A percentile compares a stretch with the other conserved stretches of the same genome.
Conservation (phyloP, 2,888 invertebrate genomes). For the Drymonia ruficornis region DNA sequence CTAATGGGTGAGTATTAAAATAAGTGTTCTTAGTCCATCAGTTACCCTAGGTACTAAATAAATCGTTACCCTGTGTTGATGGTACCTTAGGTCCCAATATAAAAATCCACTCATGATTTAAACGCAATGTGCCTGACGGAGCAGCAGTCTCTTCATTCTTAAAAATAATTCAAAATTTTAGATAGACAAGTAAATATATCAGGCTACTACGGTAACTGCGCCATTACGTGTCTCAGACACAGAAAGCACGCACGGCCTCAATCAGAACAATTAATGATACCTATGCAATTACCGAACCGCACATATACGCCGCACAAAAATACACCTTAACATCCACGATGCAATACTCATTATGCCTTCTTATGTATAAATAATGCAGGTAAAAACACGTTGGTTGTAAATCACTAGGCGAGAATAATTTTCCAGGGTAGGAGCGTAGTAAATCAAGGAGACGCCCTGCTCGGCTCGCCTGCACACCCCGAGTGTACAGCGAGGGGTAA, state of each 20-base stretch:
- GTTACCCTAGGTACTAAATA: no score
- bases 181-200: no score
- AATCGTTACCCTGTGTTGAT: no score
- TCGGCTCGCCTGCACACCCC: conserved; percentile 7
- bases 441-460: conserved; percentile 42
- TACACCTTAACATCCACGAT: conserved; percentile 17
- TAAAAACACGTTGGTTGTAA: conserved; percentile 65
- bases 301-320: conserved; percentile 17
- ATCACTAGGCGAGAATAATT: conserved; percentile 72
- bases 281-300: conserved; percentile 34
- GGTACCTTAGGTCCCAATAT: no score
- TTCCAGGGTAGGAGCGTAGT: conserved; percentile 53
- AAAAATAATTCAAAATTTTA: no score
- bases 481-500: conserved; percentile 21
- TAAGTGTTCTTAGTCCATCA: no score
- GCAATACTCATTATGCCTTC: conserved; percentile 28
- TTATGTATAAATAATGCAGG: conserved; percentile 50
- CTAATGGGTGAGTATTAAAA: not conserved
- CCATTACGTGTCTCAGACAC: not conserved
- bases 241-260: conserved; percentile 15
- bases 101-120: no score
- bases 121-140: no score
- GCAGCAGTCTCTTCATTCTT: no score
- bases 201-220: not conserved
- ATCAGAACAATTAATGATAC: conserved; percentile 42